A percentile compares a stretch with the other conserved stretches of the same genome.
Evolutionary conservation across 2,888 invertebrate genomes (phyloP).

Genomic region (Antheraea assamensis): DNA sequence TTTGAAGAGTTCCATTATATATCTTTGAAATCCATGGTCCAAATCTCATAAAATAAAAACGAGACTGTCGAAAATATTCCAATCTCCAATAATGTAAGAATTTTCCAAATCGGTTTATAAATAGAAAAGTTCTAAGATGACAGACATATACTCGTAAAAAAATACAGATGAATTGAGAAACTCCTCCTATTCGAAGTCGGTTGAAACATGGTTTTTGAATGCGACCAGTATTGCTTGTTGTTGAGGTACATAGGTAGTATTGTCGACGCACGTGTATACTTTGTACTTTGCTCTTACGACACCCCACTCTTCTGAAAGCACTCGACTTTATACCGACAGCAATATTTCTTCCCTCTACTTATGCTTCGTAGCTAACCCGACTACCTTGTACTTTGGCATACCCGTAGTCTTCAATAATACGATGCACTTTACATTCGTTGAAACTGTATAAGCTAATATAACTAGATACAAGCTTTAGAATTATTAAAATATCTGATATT

Average conservation of each 20-base stretch:
- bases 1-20: too few relatives aligned
- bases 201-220: background rate
- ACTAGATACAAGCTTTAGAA: too few relatives aligned
- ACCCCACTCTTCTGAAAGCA: conserved; percentile 9
- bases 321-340: conserved; percentile 11
- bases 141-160: too few relatives aligned
- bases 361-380: background rate
- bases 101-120: too few relatives aligned
- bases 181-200: too few relatives aligned
- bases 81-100: too few relatives aligned
- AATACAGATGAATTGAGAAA: too few relatives aligned
- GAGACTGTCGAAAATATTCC: too few relatives aligned
- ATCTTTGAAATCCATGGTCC: too few relatives aligned
- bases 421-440: background rate
- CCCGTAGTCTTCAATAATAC: conserved; percentile 1
- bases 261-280: background rate
- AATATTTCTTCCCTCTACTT: conserved; percentile 8
- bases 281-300: conserved; percentile 9
- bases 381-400: conserved; percentile 4
- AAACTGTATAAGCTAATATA: background rate
- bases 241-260: background rate
- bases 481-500: too few relatives aligned
- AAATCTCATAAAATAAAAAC: too few relatives aligned
- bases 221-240: conserved; percentile 2
- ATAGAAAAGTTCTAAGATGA: too few relatives aligned